Conservation (phyloP, 2,797 vertebrate genomes). For the Notolabrus celidotus region DNA sequence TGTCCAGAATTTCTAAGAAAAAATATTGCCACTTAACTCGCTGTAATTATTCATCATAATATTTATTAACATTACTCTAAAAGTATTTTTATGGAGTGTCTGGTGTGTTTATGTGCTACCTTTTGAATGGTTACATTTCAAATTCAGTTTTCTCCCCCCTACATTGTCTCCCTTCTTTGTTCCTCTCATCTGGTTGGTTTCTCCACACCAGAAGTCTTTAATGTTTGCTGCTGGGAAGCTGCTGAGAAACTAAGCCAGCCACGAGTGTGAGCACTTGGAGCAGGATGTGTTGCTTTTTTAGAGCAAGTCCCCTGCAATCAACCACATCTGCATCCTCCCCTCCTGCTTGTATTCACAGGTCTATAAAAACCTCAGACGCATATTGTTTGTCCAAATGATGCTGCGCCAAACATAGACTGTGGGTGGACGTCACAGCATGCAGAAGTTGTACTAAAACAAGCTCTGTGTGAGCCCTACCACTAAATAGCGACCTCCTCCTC, state of each 20-base stretch:
- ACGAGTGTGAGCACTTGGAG: background rate
- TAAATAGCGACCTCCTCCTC: constrained; percentile 26
- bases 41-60: background rate
- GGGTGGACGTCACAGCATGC: constrained; percentile 21
- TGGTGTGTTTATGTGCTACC: background rate
- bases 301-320: constrained; percentile 9
- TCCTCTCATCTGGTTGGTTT: constrained; percentile 20
- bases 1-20: background rate
- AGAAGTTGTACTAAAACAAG: constrained; percentile 37
- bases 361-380: constrained; percentile 22
- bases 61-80: background rate
- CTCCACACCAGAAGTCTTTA: constrained; percentile 19
- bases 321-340: constrained; percentile 14
- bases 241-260: constrained; percentile 6
- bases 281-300: constrained; percentile 15
- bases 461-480: constrained; percentile 37
- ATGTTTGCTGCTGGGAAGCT: constrained; percentile 5
- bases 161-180: background rate
- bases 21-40: background rate
- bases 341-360: constrained; percentile 26
- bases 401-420: constrained; percentile 40
- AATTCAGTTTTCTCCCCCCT: background rate
- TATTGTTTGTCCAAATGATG: constrained; percentile 21
- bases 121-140: constrained; percentile 2
- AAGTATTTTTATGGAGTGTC: background rate